Percentiles rank a stretch among this genome's conserved stretches.
Conservation (phyloP, 2,113 vertebrate species). For the Otocyon megalotis region DNA sequence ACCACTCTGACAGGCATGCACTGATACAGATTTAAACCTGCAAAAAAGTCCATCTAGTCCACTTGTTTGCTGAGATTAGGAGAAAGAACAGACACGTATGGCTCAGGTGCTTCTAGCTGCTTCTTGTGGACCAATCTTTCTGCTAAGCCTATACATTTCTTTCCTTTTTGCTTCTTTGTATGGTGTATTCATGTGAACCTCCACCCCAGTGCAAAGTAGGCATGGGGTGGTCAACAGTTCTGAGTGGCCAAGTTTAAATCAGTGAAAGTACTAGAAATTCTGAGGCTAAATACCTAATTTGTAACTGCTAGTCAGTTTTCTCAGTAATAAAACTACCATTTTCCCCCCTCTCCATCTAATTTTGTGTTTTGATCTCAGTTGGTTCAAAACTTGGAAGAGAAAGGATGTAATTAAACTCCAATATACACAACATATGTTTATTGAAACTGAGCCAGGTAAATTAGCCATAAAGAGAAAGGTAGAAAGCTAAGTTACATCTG, state of each 20-base stretch:
- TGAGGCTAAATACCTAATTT: slow-evolving; percentile 9
- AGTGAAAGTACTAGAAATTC: background rate
- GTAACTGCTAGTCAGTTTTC: slow-evolving; percentile 2
- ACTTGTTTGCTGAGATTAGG: background rate
- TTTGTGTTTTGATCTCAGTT: slow-evolving; percentile 50
- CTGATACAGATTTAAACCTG: background rate
- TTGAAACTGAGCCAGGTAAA: background rate
- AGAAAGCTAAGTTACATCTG: background rate
- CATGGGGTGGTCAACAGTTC: accelerated
- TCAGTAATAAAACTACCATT: slow-evolving; percentile 6
- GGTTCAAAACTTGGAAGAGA: slow-evolving; percentile 29
- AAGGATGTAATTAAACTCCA: background rate
- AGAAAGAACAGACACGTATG: background rate
- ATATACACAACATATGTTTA: background rate
- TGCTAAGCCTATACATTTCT: background rate
- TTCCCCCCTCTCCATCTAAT: slow-evolving; percentile 27
- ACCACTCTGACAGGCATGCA: accelerated
- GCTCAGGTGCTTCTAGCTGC: background rate
- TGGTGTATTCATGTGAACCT: background rate
- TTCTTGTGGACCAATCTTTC: background rate
- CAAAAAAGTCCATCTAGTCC: background rate
- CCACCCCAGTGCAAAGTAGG: background rate
- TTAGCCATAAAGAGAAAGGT: background rate
- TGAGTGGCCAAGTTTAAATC: background rate
- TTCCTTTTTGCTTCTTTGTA: background rate